phyloP scores from a whole-genome alignment of 2,797 vertebrate genomes.

The Adelosebastes latens region DNA sequence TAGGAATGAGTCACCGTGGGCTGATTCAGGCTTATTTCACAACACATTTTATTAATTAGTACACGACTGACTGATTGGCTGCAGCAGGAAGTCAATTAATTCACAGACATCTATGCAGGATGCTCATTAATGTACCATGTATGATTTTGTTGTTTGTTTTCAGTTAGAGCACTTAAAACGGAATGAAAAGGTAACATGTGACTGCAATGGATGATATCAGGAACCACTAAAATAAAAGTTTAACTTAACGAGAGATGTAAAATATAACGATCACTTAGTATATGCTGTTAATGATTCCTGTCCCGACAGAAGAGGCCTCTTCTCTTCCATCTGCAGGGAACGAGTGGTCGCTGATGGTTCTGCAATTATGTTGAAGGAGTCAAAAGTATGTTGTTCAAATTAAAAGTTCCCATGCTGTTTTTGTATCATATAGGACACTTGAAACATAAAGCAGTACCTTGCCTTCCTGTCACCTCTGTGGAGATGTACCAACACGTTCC shows the following conservation, averaged over 20 bases:
- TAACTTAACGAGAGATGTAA: constrained; percentile 7
- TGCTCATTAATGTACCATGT: not conserved
- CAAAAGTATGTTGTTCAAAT: not conserved
- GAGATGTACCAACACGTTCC: not conserved
- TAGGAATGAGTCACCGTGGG: not conserved
- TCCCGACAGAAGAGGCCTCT: constrained; percentile 17
- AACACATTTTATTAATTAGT: constrained; percentile 11
- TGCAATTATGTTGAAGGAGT: not conserved
- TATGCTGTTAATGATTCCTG: not conserved
- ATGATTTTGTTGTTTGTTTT: not conserved
- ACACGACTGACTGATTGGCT: not conserved
- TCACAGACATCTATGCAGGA: not conserved
- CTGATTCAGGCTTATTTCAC: constrained; percentile 7
- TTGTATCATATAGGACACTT: not conserved
- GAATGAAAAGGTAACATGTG: not conserved
- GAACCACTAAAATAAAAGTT: not conserved
- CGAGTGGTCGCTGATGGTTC: not conserved
- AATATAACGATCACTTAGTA: constrained; percentile 23
- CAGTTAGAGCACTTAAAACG: not conserved
- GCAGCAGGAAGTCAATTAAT: not conserved
- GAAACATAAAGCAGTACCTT: not conserved
- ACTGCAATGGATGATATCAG: not conserved
- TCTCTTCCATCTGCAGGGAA: not conserved
- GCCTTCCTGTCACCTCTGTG: constrained; percentile 2
- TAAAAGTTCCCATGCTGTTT: not conserved